These are phyloP conservation scores for Melanchra persicariae DNA, from an alignment of 2,888 invertebrate genomes.

Conservation along the genomic window DNA sequence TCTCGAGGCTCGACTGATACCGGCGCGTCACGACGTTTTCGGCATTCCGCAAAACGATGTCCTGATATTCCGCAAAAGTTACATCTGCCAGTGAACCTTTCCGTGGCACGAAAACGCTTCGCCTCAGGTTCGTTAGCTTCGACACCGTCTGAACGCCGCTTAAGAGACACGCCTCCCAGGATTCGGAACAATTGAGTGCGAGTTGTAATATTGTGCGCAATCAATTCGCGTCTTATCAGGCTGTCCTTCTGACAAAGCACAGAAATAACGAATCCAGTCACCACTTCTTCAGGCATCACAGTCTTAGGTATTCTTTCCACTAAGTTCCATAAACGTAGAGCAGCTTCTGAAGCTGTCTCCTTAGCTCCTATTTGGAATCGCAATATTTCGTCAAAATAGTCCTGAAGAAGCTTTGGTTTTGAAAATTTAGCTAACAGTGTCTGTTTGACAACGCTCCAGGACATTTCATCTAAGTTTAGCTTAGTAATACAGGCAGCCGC, in stretches of 20 bases:
- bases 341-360: constrained; percentile 39
- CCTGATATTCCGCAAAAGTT: neutral
- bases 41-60: neutral
- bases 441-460: neutral
- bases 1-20: neutral
- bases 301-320: constrained; percentile 48
- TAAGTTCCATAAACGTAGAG: constrained; percentile 48
- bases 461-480: too few relatives aligned
- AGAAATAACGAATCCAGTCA: constrained; percentile 14
- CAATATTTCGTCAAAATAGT: constrained; percentile 4
- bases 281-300: constrained; percentile 4
- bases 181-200: neutral
- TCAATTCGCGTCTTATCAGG: neutral
- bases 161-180: neutral
- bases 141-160: neutral
- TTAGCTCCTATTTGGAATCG: too few relatives aligned
- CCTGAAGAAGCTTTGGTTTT: constrained; percentile 45
- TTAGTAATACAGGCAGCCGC: too few relatives aligned
- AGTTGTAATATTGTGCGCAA: neutral
- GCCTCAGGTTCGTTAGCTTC: neutral
- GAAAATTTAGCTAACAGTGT: neutral
- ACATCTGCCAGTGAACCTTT: constrained; percentile 10
- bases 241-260: constrained; percentile 12
- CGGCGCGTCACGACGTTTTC: neutral
- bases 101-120: neutral